phyloP scores from a whole-genome alignment of 2,888 invertebrate genomes.

The Brachycybe producta region DNA sequence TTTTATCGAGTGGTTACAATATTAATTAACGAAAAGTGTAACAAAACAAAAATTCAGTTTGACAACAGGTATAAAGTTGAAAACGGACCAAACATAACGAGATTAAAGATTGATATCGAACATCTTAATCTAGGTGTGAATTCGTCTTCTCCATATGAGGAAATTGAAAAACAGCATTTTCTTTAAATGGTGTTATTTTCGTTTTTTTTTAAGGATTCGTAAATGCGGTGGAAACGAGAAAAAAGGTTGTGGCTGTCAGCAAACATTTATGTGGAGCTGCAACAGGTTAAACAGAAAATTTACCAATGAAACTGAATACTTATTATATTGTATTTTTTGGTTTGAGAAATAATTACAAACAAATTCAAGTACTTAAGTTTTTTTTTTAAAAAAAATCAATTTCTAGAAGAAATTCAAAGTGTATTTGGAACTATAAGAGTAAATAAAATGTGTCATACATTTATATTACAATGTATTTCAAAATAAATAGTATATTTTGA shows the following conservation, averaged over 20 bases:
- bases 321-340: too few species aligned
- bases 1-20: not conserved
- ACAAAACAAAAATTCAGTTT: constrained; percentile 26
- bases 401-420: too few species aligned
- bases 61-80: constrained; percentile 32
- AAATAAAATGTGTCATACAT: too few species aligned
- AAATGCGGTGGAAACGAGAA: constrained; percentile 13
- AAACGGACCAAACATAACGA: constrained; percentile 36
- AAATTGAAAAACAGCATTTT: too few species aligned
- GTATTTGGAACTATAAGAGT: too few species aligned
- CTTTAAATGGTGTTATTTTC: too few species aligned
- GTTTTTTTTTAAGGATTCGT: constrained; percentile 4
- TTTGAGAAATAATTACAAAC: too few species aligned
- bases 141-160: too few species aligned
- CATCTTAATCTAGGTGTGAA: constrained; percentile 50
- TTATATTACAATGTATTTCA: too few species aligned
- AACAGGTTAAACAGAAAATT: constrained; percentile 45
- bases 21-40: not conserved
- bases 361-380: too few species aligned
- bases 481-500: too few species aligned
- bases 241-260: constrained; percentile 50
- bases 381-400: too few species aligned
- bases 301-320: not conserved
- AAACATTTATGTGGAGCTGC: constrained; percentile 85
- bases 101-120: constrained; percentile 67